Percentiles rank a stretch among this genome's conserved stretches.
Evolutionary conservation across 2,888 invertebrate genomes (phyloP).

Genomic region (Drosophila lacicola): DNA sequence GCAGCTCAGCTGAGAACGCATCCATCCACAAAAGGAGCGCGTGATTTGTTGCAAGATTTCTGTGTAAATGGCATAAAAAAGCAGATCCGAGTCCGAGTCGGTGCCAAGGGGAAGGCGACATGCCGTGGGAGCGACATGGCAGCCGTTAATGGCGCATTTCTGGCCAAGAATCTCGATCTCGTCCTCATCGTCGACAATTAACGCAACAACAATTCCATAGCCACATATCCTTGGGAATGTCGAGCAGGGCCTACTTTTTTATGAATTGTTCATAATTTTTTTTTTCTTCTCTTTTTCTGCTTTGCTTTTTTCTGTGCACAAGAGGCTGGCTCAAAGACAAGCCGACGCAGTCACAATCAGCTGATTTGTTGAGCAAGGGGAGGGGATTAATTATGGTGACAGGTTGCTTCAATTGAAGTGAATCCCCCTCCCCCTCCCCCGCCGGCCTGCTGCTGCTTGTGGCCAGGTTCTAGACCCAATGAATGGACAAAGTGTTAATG

Average conservation of each 20-base stretch:
- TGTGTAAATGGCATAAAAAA: constrained; percentile 77
- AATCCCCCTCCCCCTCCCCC: constrained; percentile 6
- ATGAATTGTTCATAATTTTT: constrained; percentile 74
- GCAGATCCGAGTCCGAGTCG: constrained; percentile 19
- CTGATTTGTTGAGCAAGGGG: constrained; percentile 57
- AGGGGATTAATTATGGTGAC: constrained; percentile 73
- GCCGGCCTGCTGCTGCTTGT: background rate
- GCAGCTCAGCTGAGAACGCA: constrained; percentile 33
- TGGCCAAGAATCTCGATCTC: constrained; percentile 48
- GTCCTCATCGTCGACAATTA: constrained; percentile 59
- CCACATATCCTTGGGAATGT: constrained; percentile 69
- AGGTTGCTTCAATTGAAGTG: constrained; percentile 67
- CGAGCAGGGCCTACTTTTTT: constrained; percentile 69
- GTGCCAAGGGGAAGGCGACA: constrained; percentile 20
- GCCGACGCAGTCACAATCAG: constrained; percentile 61
- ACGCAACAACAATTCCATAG: constrained; percentile 58
- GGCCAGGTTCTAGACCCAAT: constrained; percentile 23
- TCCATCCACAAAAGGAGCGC: constrained; percentile 63
- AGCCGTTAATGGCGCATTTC: constrained; percentile 69
- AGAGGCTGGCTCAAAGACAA: constrained; percentile 49
- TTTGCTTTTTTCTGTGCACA: constrained; percentile 44
- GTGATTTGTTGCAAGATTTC: constrained; percentile 81
- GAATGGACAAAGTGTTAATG: constrained; percentile 29
- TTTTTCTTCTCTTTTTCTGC: constrained; percentile 5
- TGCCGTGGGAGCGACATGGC: constrained; percentile 67